Evolutionary conservation across 2,113 vertebrate genomes (phyloP).

Genomic region (Scomber japonicus): DNA sequence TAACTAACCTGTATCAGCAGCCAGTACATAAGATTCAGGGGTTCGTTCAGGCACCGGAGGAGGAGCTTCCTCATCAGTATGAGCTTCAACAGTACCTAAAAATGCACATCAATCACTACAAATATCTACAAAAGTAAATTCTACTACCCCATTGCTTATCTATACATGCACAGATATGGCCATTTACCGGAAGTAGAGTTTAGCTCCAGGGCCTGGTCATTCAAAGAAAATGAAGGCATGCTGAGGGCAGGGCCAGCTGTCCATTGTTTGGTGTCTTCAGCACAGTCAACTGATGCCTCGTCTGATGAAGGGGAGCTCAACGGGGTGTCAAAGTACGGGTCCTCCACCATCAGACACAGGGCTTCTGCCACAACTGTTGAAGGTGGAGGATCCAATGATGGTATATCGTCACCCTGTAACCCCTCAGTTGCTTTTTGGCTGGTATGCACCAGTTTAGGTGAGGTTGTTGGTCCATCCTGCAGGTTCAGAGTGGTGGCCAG

Average conservation of each 20-base stretch:
- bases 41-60: constrained; percentile 94
- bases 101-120: background rate
- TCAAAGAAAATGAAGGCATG: constrained; percentile 43
- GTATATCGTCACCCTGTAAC: background rate
- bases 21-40: constrained; percentile 91
- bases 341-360: constrained; percentile 81
- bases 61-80: constrained; percentile 84
- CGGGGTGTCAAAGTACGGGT: constrained; percentile 82
- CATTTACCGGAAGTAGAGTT: constrained; percentile 50
- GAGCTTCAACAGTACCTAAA: constrained; percentile 34
- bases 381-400: background rate
- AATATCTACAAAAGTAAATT: background rate
- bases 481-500: background rate
- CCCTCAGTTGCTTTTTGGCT: constrained; percentile 10
- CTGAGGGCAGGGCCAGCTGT: constrained; percentile 12
- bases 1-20: constrained; percentile 77
- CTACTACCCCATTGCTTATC: background rate
- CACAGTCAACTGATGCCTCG: background rate
- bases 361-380: background rate
- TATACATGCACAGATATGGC: background rate
- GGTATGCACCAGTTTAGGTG: background rate
- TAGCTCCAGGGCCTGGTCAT: constrained; percentile 53
- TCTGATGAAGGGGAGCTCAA: constrained; percentile 18
- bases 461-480: constrained; percentile 6
- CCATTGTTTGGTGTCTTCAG: constrained; percentile 19